A percentile compares a stretch with the other conserved stretches of the same genome.
phyloP scores from a whole-genome alignment of 2,888 invertebrate genomes.

The Acrocera orbiculus region DNA sequence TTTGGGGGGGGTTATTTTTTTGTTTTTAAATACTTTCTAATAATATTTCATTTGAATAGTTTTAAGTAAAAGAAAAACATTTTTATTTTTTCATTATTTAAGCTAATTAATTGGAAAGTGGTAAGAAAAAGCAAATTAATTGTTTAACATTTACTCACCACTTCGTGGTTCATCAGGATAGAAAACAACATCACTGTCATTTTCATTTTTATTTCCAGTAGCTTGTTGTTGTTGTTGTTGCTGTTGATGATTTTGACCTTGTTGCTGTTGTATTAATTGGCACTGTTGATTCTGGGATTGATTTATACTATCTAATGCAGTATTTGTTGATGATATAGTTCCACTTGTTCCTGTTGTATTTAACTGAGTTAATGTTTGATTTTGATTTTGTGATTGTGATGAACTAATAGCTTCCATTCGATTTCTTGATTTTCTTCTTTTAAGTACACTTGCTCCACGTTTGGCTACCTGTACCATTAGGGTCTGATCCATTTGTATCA shows the following conservation, averaged over 20 bases:
- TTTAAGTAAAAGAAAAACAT: too few species aligned
- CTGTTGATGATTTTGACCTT: constrained; percentile 6
- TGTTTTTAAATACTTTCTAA: too few species aligned
- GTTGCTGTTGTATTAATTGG: too few species aligned
- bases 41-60: too few species aligned
- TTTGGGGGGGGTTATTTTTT: too few species aligned
- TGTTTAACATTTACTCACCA: constrained; percentile 25
- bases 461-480: constrained; percentile 55
- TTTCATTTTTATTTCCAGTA: constrained; percentile 21
- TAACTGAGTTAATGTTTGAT: constrained; percentile 16
- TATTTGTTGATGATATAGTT: constrained; percentile 13
- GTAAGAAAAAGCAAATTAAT: background rate
- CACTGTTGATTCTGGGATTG: constrained; percentile 4
- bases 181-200: constrained; percentile 45
- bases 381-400: constrained; percentile 15
- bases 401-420: constrained; percentile 38
- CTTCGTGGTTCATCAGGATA: constrained; percentile 46
- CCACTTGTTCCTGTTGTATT: constrained; percentile 13
- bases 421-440: constrained; percentile 48
- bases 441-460: constrained; percentile 54
- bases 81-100: too few species aligned
- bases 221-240: constrained; percentile 10
- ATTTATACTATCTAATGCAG: constrained; percentile 15
- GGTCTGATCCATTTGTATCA: constrained; percentile 34
- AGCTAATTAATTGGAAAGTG: too few species aligned